Conservation (phyloP, 2,797 vertebrate genomes). For the Melanotaenia pygmaea region DNA sequence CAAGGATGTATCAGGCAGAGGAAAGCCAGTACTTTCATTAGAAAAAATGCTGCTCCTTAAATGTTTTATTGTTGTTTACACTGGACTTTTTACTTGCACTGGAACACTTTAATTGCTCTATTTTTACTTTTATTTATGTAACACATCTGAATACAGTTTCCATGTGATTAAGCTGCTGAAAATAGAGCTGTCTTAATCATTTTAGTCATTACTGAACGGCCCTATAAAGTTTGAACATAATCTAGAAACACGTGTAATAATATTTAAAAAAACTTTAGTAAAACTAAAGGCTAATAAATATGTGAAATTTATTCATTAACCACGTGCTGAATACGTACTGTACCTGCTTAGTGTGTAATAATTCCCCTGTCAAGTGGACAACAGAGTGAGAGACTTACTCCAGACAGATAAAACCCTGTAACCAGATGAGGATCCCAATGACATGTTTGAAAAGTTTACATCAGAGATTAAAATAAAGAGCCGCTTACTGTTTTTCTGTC, state of each 20-base stretch:
- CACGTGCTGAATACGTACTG: constrained; percentile 2
- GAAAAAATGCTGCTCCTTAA: not conserved
- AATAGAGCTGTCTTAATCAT: not conserved
- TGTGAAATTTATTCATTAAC: not conserved
- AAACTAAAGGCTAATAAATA: too few relatives aligned
- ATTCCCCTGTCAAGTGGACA: not conserved
- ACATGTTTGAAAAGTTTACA: not conserved
- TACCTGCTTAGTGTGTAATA: not conserved
- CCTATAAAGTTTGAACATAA: not conserved
- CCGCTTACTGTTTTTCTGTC: constrained; percentile 30
- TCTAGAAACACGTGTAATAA: not conserved
- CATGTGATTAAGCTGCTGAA: not conserved
- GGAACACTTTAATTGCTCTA: not conserved
- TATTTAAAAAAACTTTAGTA: not conserved
- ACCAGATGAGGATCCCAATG: not conserved
- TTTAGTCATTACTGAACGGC: not conserved
- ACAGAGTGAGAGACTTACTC: not conserved
- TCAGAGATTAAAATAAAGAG: constrained; percentile 7
- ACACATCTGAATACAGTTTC: not conserved
- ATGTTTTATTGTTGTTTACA: not conserved
- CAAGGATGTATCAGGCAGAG: too few relatives aligned
- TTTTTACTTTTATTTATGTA: not conserved
- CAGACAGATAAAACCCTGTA: not conserved
- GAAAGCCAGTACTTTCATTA: not conserved
- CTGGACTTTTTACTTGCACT: not conserved